Percentiles rank a stretch among this genome's conserved stretches.
phyloP scores from a whole-genome alignment of 1,140 invertebrate genomes.

The Eurosta solidaginis region DNA sequence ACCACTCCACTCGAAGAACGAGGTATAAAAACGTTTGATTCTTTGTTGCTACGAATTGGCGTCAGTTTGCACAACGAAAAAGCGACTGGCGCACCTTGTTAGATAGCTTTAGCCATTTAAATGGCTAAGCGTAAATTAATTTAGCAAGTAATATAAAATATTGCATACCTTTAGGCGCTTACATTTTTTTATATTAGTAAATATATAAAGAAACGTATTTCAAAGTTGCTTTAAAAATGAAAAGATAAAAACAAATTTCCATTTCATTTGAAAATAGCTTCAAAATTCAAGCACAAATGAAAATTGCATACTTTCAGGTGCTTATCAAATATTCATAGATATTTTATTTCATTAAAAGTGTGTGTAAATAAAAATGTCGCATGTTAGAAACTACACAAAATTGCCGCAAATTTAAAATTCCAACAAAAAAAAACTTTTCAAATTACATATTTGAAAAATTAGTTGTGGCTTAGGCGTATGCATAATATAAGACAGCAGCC shows the following conservation, averaged over 20 bases:
- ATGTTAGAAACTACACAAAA: too few relatives aligned
- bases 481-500: background rate
- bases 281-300: background rate
- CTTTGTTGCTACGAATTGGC: too few relatives aligned
- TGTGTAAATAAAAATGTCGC: background rate
- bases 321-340: background rate
- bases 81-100: too few relatives aligned
- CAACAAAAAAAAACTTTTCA: too few relatives aligned
- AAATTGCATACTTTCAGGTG: slow-evolving; percentile 16
- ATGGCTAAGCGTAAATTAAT: background rate
- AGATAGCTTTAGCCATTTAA: too few relatives aligned
- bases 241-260: background rate
- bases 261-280: background rate
- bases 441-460: too few relatives aligned
- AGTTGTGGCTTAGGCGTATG: too few relatives aligned
- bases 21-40: too few relatives aligned
- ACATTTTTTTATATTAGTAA: background rate
- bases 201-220: background rate
- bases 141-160: background rate
- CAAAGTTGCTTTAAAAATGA: background rate
- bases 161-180: background rate
- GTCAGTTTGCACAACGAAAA: too few relatives aligned
- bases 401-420: too few relatives aligned
- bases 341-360: slow-evolving; percentile 10
- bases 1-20: too few relatives aligned